These are phyloP conservation scores for Loris lydekkerianus DNA, from an alignment of 2,797 vertebrate species.

Conservation along the genomic window DNA sequence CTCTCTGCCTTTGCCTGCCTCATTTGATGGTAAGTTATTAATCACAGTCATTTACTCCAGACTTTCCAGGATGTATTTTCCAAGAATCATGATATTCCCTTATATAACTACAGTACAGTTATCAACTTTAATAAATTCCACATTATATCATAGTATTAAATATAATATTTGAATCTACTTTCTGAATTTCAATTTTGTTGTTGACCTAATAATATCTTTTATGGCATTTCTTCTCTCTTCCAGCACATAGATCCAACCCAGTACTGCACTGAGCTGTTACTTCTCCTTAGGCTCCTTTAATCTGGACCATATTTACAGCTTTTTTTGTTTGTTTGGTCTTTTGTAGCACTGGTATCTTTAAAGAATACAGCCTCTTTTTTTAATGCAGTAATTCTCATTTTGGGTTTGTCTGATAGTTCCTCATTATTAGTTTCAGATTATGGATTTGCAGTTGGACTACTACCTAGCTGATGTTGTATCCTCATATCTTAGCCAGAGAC, in stretches of 20 bases:
- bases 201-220: background rate
- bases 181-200: background rate
- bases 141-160: background rate
- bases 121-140: background rate
- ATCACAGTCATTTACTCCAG: background rate
- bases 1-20: constrained; percentile 15
- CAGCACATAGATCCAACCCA: background rate
- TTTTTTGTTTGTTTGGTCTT: background rate
- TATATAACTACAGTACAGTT: background rate
- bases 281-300: background rate
- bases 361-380: background rate
- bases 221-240: background rate
- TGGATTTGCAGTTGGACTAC: background rate
- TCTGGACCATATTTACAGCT: background rate
- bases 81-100: background rate
- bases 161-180: background rate
- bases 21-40: background rate
- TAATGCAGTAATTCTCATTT: background rate
- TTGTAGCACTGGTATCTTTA: background rate
- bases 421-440: background rate
- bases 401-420: background rate
- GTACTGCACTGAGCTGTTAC: background rate
- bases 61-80: background rate
- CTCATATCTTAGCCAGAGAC: background rate
- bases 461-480: background rate